These are phyloP conservation scores for Mesocricetus auratus DNA, from an alignment of 2,113 vertebrate genomes.

Conservation along the genomic window DNA sequence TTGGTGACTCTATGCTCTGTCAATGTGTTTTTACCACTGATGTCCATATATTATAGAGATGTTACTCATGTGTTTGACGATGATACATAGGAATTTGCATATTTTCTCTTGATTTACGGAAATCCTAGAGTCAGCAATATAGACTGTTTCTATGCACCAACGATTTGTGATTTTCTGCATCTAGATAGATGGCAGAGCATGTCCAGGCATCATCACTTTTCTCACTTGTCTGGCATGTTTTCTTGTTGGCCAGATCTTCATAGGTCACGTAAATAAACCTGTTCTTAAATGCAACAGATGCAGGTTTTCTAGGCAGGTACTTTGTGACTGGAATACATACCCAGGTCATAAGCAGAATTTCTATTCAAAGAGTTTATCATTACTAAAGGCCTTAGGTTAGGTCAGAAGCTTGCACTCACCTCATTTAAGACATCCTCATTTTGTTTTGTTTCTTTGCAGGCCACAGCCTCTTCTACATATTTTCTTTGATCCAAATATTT, in stretches of 20 bases:
- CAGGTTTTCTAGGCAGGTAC: too few species aligned
- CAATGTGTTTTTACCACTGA: background rate
- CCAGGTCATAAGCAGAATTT: background rate
- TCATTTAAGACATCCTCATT: background rate
- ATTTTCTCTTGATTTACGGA: background rate
- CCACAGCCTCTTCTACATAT: too few species aligned
- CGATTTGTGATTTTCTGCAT: background rate
- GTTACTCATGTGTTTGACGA: background rate
- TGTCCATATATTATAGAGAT: background rate
- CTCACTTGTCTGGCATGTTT: background rate
- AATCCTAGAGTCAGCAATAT: background rate
- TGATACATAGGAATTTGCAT: background rate
- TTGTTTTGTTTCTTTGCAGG: background rate
- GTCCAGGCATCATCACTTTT: background rate
- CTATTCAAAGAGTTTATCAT: background rate
- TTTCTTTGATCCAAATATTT: background rate
- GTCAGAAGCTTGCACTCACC: background rate
- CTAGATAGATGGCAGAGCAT: rapidly evolving
- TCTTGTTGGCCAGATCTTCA: background rate
- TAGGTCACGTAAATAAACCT: background rate
- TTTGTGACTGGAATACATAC: background rate
- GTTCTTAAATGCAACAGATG: background rate
- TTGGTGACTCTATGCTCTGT: background rate
- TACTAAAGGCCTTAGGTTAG: rapidly evolving
- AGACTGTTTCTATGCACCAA: background rate